Conservation (phyloP, 2,888 invertebrate genomes). For the Metallyticus violacea region DNA sequence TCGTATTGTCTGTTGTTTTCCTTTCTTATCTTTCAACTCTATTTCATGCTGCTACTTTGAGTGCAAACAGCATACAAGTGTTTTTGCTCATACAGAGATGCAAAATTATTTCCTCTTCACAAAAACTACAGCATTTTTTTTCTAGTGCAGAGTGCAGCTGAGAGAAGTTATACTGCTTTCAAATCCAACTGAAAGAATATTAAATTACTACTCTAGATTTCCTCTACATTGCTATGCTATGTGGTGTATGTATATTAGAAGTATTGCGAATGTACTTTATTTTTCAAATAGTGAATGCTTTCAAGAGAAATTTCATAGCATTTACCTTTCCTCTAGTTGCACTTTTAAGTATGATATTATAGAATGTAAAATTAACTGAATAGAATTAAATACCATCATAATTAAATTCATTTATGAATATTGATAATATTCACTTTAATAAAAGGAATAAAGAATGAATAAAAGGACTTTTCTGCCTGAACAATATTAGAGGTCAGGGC, state of each 20-base stretch:
- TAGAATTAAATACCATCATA: neutral
- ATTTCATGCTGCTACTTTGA: neutral
- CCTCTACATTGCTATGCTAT: neutral
- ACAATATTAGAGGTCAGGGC: no score
- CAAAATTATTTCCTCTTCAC: neutral
- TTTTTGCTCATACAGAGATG: neutral
- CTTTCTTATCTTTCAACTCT: neutral
- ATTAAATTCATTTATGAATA: neutral
- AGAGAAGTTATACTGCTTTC: neutral
- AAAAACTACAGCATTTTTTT: neutral
- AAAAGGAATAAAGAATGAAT: neutral
- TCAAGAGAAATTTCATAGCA: neutral
- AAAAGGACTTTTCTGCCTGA: no score
- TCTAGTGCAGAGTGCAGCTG: neutral
- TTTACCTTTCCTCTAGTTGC: neutral
- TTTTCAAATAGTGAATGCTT: neutral
- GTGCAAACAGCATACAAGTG: neutral
- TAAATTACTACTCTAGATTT: neutral
- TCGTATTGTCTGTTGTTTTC: slow-evolving; percentile 19
- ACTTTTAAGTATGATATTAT: neutral
- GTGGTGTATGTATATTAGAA: neutral
- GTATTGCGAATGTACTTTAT: neutral
- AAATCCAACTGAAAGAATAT: neutral
- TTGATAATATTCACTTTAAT: neutral
- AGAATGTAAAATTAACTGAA: no score